phyloP scores from a whole-genome alignment of 1,140 invertebrate species.

The Oscheius sp. region DNA sequence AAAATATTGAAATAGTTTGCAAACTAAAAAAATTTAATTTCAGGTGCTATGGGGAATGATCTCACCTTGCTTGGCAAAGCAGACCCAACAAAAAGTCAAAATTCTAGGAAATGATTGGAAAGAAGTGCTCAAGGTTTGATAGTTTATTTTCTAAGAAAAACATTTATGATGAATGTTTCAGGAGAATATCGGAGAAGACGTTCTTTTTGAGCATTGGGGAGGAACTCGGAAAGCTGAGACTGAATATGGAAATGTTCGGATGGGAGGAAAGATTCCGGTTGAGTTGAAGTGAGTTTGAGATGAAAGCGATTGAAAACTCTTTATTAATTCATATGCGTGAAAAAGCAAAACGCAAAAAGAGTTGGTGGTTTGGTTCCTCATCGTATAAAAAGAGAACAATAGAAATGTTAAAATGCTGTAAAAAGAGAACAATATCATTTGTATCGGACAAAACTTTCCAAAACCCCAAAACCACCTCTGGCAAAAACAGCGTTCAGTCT shows the following conservation, averaged over 20 bases:
- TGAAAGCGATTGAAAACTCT: not conserved
- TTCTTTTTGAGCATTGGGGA: conserved; percentile 49
- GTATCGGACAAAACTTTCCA: too few species aligned
- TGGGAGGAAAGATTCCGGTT: conserved; percentile 45
- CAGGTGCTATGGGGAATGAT: conserved; percentile 45
- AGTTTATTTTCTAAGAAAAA: not conserved
- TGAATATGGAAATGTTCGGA: conserved; percentile 45
- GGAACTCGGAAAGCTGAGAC: conserved; percentile 39
- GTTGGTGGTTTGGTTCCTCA: too few species aligned
- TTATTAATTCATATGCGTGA: too few species aligned
- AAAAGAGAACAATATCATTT: too few species aligned
- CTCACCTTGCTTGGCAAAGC: conserved; percentile 44
- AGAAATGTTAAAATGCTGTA: too few species aligned
- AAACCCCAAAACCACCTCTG: too few species aligned
- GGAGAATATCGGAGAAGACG: conserved; percentile 43
- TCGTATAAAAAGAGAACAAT: too few species aligned
- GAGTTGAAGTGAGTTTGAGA: conserved; percentile 21
- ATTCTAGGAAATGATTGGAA: conserved; percentile 52
- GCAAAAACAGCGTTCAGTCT: too few species aligned
- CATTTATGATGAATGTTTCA: conserved; percentile 34
- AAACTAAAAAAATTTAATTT: not conserved
- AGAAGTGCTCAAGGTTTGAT: conserved; percentile 35
- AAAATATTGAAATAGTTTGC: not conserved
- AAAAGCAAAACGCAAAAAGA: too few species aligned
- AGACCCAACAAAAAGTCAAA: conserved; percentile 50